A percentile compares a stretch with the other conserved stretches of the same genome.
These are phyloP conservation scores for Vireo griseus DNA, from an alignment of 2,797 vertebrate species.

Conservation along the genomic window DNA sequence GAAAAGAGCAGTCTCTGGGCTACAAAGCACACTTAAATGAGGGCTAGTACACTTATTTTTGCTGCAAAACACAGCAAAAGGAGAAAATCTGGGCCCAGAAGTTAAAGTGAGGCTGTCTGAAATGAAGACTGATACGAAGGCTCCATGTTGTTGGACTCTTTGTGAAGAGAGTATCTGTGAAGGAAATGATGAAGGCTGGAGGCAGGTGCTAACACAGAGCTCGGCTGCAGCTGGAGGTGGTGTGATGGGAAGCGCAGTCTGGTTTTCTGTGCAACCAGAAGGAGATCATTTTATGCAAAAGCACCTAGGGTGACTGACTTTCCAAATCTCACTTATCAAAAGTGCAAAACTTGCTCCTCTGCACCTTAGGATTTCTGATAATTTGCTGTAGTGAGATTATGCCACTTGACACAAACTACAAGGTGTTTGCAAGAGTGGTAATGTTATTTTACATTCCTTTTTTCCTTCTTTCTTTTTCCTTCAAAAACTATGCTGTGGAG, in stretches of 20 bases:
- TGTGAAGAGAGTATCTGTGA: constrained; percentile 29
- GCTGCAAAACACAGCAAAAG: constrained; percentile 37
- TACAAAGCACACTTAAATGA: constrained; percentile 56
- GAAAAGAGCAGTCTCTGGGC: constrained; percentile 49
- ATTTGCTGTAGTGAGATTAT: constrained; percentile 49
- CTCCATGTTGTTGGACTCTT: constrained; percentile 42
- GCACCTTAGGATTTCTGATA: constrained; percentile 43
- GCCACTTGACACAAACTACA: neutral
- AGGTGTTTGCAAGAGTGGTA: neutral
- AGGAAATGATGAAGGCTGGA: constrained; percentile 23
- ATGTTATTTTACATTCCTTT: neutral
- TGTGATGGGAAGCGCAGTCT: neutral
- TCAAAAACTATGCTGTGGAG: neutral
- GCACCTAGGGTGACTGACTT: constrained; percentile 22
- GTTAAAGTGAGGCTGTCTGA: constrained; percentile 9
- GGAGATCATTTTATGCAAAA: constrained; percentile 56
- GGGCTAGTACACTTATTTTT: constrained; percentile 48
- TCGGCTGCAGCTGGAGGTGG: neutral
- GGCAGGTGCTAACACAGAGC: constrained; percentile 5
- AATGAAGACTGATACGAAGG: neutral
- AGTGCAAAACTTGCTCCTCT: constrained; percentile 47
- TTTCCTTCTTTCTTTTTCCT: neutral
- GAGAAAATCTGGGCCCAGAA: constrained; percentile 41
- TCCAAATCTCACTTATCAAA: constrained; percentile 50
- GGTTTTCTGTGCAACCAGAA: constrained; percentile 20